Evolutionary conservation across 2,888 invertebrate species (phyloP).

Genomic region (Hoplodrina ambigua): DNA sequence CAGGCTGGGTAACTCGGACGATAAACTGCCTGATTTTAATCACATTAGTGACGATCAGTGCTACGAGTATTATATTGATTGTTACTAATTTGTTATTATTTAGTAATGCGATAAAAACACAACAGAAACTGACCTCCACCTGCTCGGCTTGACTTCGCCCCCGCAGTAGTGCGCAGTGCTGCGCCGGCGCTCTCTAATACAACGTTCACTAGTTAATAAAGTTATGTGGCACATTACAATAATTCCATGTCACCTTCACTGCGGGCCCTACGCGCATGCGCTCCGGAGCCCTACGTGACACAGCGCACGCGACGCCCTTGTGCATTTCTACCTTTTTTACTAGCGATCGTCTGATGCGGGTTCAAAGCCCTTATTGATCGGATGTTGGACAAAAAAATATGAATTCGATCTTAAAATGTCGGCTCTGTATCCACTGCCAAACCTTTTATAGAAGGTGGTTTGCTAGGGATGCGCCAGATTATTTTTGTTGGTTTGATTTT

Average conservation of each 20-base stretch:
- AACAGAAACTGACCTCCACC: neutral
- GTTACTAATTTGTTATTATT: neutral
- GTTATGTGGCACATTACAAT: constrained; percentile 55
- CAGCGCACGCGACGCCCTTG: constrained; percentile 51
- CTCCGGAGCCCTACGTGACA: constrained; percentile 63
- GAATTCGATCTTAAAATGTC: constrained; percentile 15
- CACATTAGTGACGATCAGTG: no score
- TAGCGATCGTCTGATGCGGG: constrained; percentile 12
- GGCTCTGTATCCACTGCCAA: neutral
- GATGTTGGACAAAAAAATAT: constrained; percentile 28
- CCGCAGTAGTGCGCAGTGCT: no score
- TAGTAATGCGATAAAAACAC: neutral
- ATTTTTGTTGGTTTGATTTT: neutral
- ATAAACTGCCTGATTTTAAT: no score
- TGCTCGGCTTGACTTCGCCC: neutral
- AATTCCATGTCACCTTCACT: constrained; percentile 36
- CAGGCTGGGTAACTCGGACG: no score
- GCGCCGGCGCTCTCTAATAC: constrained; percentile 37
- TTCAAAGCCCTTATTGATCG: constrained; percentile 39
- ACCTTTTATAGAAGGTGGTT: neutral
- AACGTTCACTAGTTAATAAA: constrained; percentile 1
- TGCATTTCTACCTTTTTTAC: constrained; percentile 27
- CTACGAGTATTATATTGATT: no score
- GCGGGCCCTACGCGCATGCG: constrained; percentile 11
- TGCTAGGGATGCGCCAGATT: neutral